phyloP scores from a whole-genome alignment of 2,113 vertebrate genomes.

The Manacus vitellinus region DNA sequence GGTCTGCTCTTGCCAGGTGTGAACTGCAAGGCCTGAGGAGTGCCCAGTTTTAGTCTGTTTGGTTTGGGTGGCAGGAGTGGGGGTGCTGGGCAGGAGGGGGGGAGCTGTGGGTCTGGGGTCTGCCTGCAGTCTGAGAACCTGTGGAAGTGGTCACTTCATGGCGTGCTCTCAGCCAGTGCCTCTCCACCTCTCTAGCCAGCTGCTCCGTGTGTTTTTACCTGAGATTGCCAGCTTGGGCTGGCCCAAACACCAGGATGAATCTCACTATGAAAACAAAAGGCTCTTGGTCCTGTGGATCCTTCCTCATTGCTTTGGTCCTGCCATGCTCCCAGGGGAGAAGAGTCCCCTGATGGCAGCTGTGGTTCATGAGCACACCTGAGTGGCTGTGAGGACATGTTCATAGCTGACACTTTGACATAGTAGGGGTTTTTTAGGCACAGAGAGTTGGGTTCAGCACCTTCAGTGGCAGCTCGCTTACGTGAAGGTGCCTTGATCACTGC shows the following conservation, averaged over 20 bases:
- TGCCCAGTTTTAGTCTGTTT: fast-evolving
- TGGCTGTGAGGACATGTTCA: not conserved
- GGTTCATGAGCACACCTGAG: not conserved
- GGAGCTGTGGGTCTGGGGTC: not conserved
- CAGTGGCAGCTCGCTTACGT: fast-evolving
- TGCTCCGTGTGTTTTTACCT: not conserved
- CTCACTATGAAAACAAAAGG: not conserved
- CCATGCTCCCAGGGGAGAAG: not conserved
- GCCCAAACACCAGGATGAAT: fast-evolving
- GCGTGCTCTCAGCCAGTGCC: fast-evolving
- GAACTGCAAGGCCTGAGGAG: not conserved
- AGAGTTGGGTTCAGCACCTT: not conserved
- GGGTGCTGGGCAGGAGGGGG: not conserved
- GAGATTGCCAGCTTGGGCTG: not conserved
- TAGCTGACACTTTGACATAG: not conserved
- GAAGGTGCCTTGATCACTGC: not conserved
- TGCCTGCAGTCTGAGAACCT: not conserved
- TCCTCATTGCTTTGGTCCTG: not conserved
- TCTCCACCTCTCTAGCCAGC: not conserved
- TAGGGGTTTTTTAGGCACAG: not conserved
- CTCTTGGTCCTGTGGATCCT: not conserved
- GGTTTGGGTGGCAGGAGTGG: not conserved
- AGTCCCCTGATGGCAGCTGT: not conserved
- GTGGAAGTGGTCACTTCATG: fast-evolving
- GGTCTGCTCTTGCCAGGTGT: fast-evolving